These are phyloP conservation scores for Trachymyrmex cornetzi DNA, from an alignment of 1,140 invertebrate genomes.

Conservation along the genomic window DNA sequence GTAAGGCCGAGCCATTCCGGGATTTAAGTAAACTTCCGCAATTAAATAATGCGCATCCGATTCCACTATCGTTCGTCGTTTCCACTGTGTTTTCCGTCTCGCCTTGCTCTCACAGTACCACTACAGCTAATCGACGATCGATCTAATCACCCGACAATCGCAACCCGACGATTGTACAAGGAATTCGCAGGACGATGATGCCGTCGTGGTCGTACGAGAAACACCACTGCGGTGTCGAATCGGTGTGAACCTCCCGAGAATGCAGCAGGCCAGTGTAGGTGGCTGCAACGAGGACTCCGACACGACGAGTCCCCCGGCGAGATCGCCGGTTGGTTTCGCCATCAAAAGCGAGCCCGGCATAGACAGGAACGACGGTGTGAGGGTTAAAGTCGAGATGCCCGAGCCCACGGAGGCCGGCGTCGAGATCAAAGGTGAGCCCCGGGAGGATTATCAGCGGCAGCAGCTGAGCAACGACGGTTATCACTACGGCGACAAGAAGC, in stretches of 20 bases:
- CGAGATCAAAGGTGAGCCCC: conserved; percentile 73
- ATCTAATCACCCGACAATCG: background rate
- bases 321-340: conserved; percentile 40
- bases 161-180: background rate
- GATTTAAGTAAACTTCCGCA: background rate
- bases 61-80: background rate
- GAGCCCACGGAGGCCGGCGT: conserved; percentile 62
- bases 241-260: conserved; percentile 63
- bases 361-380: conserved; percentile 63
- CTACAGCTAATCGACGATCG: background rate
- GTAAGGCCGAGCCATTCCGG: background rate
- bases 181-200: conserved; percentile 16
- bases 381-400: conserved; percentile 66
- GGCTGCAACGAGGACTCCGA: conserved; percentile 62
- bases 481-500: conserved; percentile 65
- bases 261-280: conserved; percentile 81
- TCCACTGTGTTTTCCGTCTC: background rate
- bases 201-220: conserved; percentile 17
- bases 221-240: conserved; percentile 40
- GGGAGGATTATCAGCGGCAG: conserved; percentile 62
- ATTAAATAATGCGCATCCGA: conserved; percentile 43
- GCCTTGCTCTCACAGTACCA: background rate
- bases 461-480: conserved; percentile 40
- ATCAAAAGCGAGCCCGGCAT: conserved; percentile 61
- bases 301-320: conserved; percentile 40